Evolutionary conservation across 2,888 invertebrate species (phyloP), one percentile per base, ranked within the genome.

Genomic region (Lasioglossum leucozonium): DNA sequence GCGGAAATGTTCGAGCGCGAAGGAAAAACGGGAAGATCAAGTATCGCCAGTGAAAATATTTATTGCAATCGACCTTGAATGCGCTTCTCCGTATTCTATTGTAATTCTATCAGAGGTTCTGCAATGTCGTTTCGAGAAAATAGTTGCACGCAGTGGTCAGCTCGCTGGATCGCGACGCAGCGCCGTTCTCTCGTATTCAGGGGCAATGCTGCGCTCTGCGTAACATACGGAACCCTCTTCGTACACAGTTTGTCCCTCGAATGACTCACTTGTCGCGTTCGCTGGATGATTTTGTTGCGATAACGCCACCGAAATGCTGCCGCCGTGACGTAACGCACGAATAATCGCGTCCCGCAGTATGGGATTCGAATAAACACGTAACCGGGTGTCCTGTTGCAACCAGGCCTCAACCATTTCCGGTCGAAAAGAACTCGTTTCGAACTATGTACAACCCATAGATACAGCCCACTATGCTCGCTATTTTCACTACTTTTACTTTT

Each of bases 181-280:
- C 22, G 30, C 58, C 30, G 30, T 30, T 30, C 30, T 6, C 16
- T 30, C 30, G 10, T 16, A 37, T 67, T 65, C 84, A 79, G 76
- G 71, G 81, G 76, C 85, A 81, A 84, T 72, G 72, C 72, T 84
- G 8, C 51, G 8, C 22, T 10, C 51, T n/a, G 51, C 3, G 51
- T 51, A 51, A n/a, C 51, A 51, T 51, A 72, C 62, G 26, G 65
- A n/a, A 77, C 34, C 37, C 37, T 22, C 18, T 16, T 34, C 65
- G 65, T 51, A 42, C 34, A 37, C 2, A 51, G 30, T 22, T 72
- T 62, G 72, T 72, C 77, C 42, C 47, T 51, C 67, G 76, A 69
- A 44, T 77, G 79, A 80, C 51, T 80, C 84, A 85, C 76, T 84
- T 84, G 65, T 76, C 77, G 62, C 84, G 77, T 18, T 77, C 73